Evolutionary conservation across 2,888 invertebrate genomes (phyloP).

Genomic region (Disparrhopalites patrizii): DNA sequence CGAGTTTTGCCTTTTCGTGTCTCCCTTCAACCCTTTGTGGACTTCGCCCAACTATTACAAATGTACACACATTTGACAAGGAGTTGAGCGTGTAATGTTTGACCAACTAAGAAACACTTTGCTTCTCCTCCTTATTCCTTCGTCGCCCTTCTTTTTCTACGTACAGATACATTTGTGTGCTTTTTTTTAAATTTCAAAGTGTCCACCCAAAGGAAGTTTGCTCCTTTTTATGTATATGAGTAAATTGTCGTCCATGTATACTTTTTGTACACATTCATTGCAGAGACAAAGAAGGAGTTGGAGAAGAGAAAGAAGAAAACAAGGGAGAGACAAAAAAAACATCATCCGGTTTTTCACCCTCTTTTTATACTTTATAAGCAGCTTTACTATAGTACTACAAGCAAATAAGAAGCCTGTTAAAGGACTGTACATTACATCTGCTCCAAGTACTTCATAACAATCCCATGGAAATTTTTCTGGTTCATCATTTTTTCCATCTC

Average conservation of each 20-base stretch:
- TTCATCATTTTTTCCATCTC: not conserved
- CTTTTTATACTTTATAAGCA: constrained; percentile 1
- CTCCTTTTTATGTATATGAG: not conserved
- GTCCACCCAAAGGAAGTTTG: constrained; percentile 6
- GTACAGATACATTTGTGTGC: too few relatives aligned
- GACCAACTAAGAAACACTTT: not conserved
- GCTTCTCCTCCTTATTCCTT: not conserved
- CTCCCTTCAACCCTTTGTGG: too few relatives aligned
- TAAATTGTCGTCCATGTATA: not conserved
- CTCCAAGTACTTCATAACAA: too few relatives aligned
- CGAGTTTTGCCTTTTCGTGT: constrained; percentile 3
- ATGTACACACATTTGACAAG: too few relatives aligned
- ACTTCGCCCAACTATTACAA: too few relatives aligned
- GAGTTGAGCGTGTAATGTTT: too few relatives aligned
- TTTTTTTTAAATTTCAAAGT: too few relatives aligned
- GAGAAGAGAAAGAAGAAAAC: too few relatives aligned
- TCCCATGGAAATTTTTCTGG: not conserved
- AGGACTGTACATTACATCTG: too few relatives aligned
- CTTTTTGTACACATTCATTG: too few relatives aligned
- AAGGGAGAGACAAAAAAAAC: not conserved
- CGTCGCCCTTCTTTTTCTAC: too few relatives aligned
- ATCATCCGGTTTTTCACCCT: constrained; percentile 10
- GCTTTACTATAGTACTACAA: not conserved
- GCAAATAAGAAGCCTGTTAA: not conserved
- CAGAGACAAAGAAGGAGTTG: too few relatives aligned